These are phyloP conservation scores for Malurus splendens DNA, from an alignment of 2,797 vertebrate species.

Conservation along the genomic window DNA sequence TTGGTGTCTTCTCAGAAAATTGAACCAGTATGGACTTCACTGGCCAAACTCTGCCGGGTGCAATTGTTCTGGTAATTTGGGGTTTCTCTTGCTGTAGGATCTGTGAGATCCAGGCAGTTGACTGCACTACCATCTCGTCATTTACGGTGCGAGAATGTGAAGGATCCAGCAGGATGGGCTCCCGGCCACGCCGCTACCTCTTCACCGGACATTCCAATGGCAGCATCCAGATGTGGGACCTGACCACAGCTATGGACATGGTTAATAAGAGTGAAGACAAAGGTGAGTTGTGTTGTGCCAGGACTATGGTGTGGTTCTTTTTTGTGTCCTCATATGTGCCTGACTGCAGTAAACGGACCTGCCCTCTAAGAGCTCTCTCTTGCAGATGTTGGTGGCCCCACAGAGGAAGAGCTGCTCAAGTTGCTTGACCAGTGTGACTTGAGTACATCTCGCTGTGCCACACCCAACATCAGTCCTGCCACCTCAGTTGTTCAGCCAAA, in stretches of 20 bases:
- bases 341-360: not conserved
- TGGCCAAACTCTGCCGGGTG: not conserved
- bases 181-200: constrained; percentile 89
- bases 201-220: constrained; percentile 96
- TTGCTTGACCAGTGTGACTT: constrained; percentile 95
- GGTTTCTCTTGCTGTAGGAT: constrained; percentile 74
- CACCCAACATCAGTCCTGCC: constrained; percentile 95
- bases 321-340: not conserved
- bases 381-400: constrained; percentile 87
- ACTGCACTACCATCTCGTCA: constrained; percentile 90
- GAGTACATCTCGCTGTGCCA: constrained; percentile 93
- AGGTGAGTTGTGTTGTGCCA: constrained; percentile 45
- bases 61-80: not conserved
- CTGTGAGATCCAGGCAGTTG: constrained; percentile 95
- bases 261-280: constrained; percentile 89
- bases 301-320: not conserved
- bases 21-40: not conserved
- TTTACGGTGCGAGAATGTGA: constrained; percentile 96
- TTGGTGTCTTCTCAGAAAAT: not conserved
- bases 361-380: not conserved
- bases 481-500: constrained; percentile 90
- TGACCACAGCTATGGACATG: constrained; percentile 96
- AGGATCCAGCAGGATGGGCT: constrained; percentile 96
- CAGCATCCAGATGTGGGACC: constrained; percentile 98
- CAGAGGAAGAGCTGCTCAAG: constrained; percentile 92